Evolutionary conservation across 2,113 vertebrate genomes (phyloP).

Genomic region (Perca fluviatilis): DNA sequence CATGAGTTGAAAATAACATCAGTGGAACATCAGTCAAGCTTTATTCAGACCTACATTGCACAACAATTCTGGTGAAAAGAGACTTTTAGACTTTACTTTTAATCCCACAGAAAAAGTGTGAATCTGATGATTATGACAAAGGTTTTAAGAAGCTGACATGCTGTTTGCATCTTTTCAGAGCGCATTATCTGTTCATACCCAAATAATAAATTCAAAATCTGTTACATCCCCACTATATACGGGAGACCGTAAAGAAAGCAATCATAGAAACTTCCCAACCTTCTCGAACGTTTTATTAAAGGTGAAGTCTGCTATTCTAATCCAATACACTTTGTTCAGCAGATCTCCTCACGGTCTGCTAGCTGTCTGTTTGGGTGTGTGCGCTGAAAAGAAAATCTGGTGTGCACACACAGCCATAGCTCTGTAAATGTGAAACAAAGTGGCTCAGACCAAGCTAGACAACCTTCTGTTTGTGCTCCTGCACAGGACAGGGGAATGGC

Average conservation of each 20-base stretch:
- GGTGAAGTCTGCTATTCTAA: no score
- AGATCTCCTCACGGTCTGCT: no score
- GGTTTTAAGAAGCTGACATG: no score
- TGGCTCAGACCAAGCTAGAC: no score
- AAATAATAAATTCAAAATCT: not conserved
- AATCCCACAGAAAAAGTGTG: not conserved
- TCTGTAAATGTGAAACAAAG: no score
- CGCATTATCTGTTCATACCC: not conserved
- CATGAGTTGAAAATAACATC: not conserved
- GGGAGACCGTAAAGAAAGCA: not conserved
- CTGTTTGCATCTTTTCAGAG: not conserved
- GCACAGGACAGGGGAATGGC: no score
- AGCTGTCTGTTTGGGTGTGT: no score
- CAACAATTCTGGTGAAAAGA: not conserved
- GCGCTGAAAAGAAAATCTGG: no score
- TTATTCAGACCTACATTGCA: not conserved
- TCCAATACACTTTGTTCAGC: no score
- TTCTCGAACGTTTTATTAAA: not conserved
- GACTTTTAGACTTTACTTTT: not conserved
- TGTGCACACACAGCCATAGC: no score
- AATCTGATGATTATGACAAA: not conserved
- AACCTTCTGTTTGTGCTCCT: no score
- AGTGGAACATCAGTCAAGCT: not conserved
- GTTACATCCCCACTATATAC: not conserved
- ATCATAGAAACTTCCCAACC: not conserved